These are phyloP conservation scores for Macrobrachium nipponense DNA, from an alignment of 1,140 invertebrate species.

Conservation along the genomic window DNA sequence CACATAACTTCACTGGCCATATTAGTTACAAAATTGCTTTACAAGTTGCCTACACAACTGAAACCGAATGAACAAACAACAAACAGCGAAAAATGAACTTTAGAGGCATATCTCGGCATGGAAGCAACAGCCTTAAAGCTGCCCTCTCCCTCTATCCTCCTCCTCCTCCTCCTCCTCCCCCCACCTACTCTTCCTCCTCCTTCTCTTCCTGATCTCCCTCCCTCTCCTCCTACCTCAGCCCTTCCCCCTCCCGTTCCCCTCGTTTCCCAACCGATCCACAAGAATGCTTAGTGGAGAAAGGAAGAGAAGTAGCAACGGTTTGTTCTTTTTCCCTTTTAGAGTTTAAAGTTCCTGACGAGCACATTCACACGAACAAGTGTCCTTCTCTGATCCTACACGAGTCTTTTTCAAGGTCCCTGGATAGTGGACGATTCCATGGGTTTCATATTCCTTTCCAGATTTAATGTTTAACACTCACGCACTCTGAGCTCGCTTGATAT, in stretches of 20 bases:
- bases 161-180: background rate
- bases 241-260: background rate
- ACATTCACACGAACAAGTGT: background rate
- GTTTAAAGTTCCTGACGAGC: background rate
- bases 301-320: constrained; percentile 50
- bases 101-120: constrained; percentile 3
- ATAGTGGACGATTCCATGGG: too few species aligned
- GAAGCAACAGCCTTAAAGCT: constrained; percentile 2
- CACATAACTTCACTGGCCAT: too few species aligned
- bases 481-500: too few species aligned
- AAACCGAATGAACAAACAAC: background rate
- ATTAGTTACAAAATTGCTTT: too few species aligned
- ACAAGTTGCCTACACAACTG: too few species aligned
- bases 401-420: too few species aligned
- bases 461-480: too few species aligned
- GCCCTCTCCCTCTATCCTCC: background rate
- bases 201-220: constrained; percentile 1
- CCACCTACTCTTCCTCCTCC: background rate
- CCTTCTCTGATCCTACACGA: too few species aligned
- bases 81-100: background rate
- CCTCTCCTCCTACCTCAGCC: background rate
- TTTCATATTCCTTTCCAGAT: too few species aligned
- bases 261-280: constrained; percentile 21
- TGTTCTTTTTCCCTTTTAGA: background rate
- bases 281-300: constrained; percentile 30